Conservation (phyloP, 2,888 invertebrate genomes). For the Conomelus anceps region DNA sequence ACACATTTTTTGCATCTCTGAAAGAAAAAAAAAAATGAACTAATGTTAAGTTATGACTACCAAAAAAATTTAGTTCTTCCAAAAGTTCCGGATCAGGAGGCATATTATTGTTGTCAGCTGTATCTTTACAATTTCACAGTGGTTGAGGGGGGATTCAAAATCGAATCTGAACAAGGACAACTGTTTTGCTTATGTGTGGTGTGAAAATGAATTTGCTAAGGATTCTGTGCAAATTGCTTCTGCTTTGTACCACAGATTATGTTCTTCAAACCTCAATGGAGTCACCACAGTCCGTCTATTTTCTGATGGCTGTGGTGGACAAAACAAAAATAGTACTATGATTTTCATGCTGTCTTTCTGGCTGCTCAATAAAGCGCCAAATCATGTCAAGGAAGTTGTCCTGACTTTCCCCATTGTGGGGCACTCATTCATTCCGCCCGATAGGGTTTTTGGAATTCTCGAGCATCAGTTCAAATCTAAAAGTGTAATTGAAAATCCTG, state of each 20-base stretch:
- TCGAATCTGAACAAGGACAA: neutral
- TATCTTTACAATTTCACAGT: neutral
- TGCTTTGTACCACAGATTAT: neutral
- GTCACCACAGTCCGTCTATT: slow-evolving; percentile 4
- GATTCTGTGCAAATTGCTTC: neutral
- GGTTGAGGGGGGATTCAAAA: neutral
- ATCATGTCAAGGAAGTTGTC: slow-evolving; percentile 28
- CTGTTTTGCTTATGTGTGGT: neutral
- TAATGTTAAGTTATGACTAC: neutral
- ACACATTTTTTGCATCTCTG: neutral
- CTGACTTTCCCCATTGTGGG: slow-evolving; percentile 35
- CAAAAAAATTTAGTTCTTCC: neutral
- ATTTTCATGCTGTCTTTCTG: slow-evolving; percentile 35
- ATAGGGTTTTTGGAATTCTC: slow-evolving; percentile 36
- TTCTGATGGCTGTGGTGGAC: neutral
- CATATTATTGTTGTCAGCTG: neutral
- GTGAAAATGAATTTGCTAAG: slow-evolving; percentile 2
- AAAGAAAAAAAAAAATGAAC: neutral
- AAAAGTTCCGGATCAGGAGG: neutral
- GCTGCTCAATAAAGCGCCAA: slow-evolving; percentile 28
- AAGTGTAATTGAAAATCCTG: slow-evolving; percentile 25
- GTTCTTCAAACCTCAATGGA: neutral
- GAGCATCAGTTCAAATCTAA: slow-evolving; percentile 32
- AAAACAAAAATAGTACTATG: slow-evolving; percentile 28
- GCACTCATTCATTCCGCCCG: slow-evolving; percentile 36